Conservation (phyloP, 2,113 vertebrate genomes). For the Hepsetus odoe region DNA sequence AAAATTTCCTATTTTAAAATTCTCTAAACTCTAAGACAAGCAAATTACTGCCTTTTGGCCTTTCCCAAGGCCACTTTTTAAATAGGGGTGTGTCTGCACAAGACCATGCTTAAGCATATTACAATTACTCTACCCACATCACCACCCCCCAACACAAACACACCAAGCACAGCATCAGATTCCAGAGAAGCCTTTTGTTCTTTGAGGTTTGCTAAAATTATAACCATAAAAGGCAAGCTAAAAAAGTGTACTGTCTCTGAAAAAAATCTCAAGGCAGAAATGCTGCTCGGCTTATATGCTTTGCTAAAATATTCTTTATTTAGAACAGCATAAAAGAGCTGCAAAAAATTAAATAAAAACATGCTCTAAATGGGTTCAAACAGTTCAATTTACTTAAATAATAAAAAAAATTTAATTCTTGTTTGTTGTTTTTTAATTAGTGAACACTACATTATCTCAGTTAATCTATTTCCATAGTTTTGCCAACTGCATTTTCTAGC, state of each 20-base stretch:
- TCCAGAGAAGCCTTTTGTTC: slow-evolving; percentile 21
- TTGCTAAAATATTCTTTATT: background rate
- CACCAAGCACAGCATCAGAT: slow-evolving; percentile 10
- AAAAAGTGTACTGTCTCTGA: background rate
- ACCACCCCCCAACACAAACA: background rate
- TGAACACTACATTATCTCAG: too few species aligned
- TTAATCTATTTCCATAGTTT: too few species aligned
- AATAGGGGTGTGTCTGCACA: slow-evolving; percentile 6
- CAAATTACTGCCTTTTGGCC: slow-evolving; percentile 2
- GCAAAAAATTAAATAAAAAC: background rate
- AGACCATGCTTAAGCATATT: slow-evolving; percentile 3
- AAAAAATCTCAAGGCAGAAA: background rate
- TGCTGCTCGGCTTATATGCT: background rate
- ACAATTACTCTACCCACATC: slow-evolving; percentile 18
- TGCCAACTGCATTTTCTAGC: too few species aligned
- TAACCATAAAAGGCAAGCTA: background rate
- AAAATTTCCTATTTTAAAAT: background rate
- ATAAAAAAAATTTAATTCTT: too few species aligned
- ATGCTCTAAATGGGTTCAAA: too few species aligned
- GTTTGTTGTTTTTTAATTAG: too few species aligned
- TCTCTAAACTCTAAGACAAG: background rate
- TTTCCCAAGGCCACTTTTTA: background rate
- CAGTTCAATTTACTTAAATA: too few species aligned
- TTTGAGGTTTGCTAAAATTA: slow-evolving; percentile 37
- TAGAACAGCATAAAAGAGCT: background rate